phyloP scores from a whole-genome alignment of 2,113 vertebrate genomes.

The Nycticorax nycticorax region DNA sequence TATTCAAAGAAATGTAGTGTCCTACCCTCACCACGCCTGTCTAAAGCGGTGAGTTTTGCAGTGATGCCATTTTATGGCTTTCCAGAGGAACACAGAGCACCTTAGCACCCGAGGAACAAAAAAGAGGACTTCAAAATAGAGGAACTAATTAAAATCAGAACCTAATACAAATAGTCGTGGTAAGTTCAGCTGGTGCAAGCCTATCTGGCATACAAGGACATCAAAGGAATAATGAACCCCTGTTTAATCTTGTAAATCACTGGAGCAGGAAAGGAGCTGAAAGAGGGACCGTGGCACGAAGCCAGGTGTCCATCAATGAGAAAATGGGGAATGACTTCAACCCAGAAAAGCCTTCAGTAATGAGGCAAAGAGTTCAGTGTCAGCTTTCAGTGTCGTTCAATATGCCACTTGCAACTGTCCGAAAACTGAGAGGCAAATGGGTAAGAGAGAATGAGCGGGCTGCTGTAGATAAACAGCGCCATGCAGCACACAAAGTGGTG shows the following conservation, averaged over 20 bases:
- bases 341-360: conserved; percentile 6
- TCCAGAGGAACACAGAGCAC: background rate
- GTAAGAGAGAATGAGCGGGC: background rate
- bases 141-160: conserved; percentile 45
- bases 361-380: background rate
- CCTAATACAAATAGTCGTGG: background rate
- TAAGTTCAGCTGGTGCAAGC: conserved; percentile 10
- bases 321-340: conserved; percentile 21
- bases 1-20: background rate
- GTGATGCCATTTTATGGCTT: background rate
- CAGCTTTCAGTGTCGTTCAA: background rate
- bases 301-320: conserved; percentile 27
- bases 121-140: background rate
- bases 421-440: background rate
- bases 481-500: background rate
- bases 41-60: background rate
- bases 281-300: background rate
- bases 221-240: conserved; percentile 52
- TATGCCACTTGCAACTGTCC: background rate
- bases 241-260: conserved; percentile 59
- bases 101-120: background rate
- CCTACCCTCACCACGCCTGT: background rate
- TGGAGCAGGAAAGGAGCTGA: conserved; percentile 47
- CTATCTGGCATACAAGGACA: conserved; percentile 25
- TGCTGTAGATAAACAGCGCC: background rate